phyloP scores from a whole-genome alignment of 2,797 vertebrate species.

The Pogoniulus pusillus region DNA sequence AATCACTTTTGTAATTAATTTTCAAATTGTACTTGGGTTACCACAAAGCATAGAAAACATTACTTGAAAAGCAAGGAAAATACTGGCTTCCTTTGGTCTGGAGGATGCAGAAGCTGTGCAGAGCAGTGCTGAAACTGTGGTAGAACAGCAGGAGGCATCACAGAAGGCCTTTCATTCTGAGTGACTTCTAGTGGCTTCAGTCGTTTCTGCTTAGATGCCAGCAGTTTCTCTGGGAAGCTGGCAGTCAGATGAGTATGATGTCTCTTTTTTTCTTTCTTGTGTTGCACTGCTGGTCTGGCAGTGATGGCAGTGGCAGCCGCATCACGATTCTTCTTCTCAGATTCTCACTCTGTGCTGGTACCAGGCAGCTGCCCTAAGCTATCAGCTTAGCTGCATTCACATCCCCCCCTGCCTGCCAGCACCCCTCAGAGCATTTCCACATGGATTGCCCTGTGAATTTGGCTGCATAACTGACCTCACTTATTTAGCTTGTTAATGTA shows the following conservation, averaged over 20 bases:
- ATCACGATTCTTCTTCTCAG: fast-evolving
- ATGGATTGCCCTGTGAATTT: not conserved
- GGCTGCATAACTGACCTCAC: fast-evolving
- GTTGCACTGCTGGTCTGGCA: not conserved
- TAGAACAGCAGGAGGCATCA: not conserved
- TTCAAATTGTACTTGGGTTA: not conserved
- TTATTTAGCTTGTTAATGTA: not conserved
- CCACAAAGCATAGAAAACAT: not conserved
- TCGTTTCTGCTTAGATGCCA: not conserved
- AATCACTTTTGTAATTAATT: not conserved
- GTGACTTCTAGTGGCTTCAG: not conserved
- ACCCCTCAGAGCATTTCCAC: not conserved
- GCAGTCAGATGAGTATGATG: not conserved
- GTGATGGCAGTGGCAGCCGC: fast-evolving
- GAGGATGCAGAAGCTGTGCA: not conserved
- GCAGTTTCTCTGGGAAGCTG: not conserved
- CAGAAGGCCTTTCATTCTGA: not conserved
- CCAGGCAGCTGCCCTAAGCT: not conserved
- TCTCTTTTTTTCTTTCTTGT: not conserved
- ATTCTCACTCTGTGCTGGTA: not conserved
- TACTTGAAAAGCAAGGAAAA: not conserved
- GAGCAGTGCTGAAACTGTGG: not conserved
- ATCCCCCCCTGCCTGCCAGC: not conserved
- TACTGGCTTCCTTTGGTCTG: not conserved
- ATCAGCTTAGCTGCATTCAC: fast-evolving